Evolutionary conservation across 2,113 vertebrate genomes (phyloP), one percentile per base, ranked within the genome.

Genomic region (Nothocercus julius): DNA sequence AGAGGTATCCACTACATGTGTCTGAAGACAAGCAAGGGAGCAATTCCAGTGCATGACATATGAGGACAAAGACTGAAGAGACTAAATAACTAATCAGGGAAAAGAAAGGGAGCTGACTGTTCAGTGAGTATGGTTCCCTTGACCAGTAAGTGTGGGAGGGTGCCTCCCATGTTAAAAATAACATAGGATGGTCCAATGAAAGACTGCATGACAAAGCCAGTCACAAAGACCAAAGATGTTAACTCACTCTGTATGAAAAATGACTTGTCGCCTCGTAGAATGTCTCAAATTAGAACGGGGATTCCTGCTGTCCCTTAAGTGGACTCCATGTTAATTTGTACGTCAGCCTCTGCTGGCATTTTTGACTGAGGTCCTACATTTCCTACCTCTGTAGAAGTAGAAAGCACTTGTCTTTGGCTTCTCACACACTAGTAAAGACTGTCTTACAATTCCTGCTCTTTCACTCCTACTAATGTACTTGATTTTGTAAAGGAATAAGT

Each of bases 1-100:
- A 82, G 36, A 75, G 5, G 14, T 19, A 47, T 70, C 75, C 7
- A 24, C 15, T 74, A 58, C 16, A 20, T 34, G 56, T 34, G 81
- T 78, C 5, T 1, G 36, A 51, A 81, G 83, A 84, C 49, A 49
- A 89, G 17, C 34, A 53, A 75, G 27, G 15, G 30, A 59, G 19
- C 25, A 42, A 45, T 88, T 83, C 27, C 67, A 81, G 24, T 0
- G 5, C 0, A 0, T 9, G 9, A 11, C 42, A 13, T 63, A 22
- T 38, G 34, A 63, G 9, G 27, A 38, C 3, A 27, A 36, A 36
- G 36, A 36, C 36, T 36, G 36, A 36, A 36, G 13, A 30, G 45
- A 30, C 17, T 54, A 42, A 85, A 15, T 6, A 67, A 32, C 45
- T 32, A 54, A 22, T 8, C 59, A 38, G 34, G 44, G 25, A n/a